Base-by-base conservation (phyloP, 2,113 vertebrate species). In the Leucosticte australis region DNA sequence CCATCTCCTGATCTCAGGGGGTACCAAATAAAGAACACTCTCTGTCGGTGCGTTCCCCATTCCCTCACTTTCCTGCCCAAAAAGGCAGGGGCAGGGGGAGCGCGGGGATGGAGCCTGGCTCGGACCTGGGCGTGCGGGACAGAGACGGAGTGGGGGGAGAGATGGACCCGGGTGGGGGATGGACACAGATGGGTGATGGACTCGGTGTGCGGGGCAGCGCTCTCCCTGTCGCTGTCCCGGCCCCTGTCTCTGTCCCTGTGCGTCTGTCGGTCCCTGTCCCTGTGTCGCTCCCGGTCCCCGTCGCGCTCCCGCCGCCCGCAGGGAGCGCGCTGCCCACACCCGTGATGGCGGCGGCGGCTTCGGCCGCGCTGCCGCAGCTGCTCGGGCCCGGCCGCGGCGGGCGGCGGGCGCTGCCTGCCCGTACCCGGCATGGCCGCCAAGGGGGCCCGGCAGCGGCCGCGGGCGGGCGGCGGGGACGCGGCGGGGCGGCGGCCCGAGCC, bases 41-140 rank as follows among this genome's bases (percentile, higher is more conserved):
- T 22, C 33, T 5, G 1, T 11, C 3, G 9, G 2, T 17, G 52
- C 11, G 1, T 59, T 50, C 53, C 35, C 26, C 62, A 7, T 44
- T 15, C 14, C 52, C 21, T 67, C 70, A 4, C 20, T 11, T n/a
- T 13, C 5, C 83, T 67, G 24, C 30, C 59, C 35, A 42, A 7
- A 37, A 5, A 44, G 18, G 9, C 2, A 22, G n/a, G 52, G n/a
- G 52, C 30, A 39, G 42, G 50, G 17, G 22, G 42, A 50, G 44
- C 19, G 35, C 2, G 2, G 67, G 67, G 46, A 62, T 21, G 67
- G 67, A 37, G 3, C 37, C 31, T 3, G 46, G 37, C 46, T 35
- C 6, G 13, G 56, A 44, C 56, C 30, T 3, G 44, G 1, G 27
- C 7, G 62, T 1, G 4, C 4, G 3, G 50, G 76, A 1, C 31